phyloP scores from a whole-genome alignment of 2,113 vertebrate genomes.

The Regulus satrapa region DNA sequence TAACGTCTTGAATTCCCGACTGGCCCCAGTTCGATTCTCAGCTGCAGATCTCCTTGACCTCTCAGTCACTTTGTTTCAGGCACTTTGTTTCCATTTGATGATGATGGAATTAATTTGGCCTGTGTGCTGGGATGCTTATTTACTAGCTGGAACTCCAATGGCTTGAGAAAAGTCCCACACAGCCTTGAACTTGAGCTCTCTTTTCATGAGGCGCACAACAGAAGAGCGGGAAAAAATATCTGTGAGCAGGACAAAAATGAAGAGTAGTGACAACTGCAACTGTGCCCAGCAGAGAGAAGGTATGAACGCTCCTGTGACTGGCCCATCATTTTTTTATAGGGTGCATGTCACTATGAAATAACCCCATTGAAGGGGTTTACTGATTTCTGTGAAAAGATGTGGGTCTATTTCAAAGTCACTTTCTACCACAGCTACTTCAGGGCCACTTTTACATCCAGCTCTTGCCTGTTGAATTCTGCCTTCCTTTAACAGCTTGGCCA shows the following conservation, averaged over 20 bases:
- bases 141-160: neutral
- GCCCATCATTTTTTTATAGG: neutral
- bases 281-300: neutral
- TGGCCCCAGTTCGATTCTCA: neutral
- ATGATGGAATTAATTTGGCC: slow-evolving; percentile 43
- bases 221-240: neutral
- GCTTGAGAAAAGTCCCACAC: neutral
- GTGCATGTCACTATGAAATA: neutral
- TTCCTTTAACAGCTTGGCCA: neutral
- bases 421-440: neutral
- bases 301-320: neutral
- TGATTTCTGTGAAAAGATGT: neutral
- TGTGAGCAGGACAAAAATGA: neutral
- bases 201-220: neutral
- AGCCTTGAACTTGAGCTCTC: neutral
- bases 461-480: neutral
- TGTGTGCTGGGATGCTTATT: neutral
- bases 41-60: neutral
- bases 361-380: neutral
- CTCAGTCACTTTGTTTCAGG: slow-evolving; percentile 42
- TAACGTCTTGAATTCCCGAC: neutral
- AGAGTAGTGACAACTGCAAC: neutral
- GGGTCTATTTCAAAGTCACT: neutral
- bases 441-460: neutral
- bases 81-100: slow-evolving; percentile 48